Conservation (phyloP, 2,797 vertebrate genomes). For the Sebastes cheni region DNA sequence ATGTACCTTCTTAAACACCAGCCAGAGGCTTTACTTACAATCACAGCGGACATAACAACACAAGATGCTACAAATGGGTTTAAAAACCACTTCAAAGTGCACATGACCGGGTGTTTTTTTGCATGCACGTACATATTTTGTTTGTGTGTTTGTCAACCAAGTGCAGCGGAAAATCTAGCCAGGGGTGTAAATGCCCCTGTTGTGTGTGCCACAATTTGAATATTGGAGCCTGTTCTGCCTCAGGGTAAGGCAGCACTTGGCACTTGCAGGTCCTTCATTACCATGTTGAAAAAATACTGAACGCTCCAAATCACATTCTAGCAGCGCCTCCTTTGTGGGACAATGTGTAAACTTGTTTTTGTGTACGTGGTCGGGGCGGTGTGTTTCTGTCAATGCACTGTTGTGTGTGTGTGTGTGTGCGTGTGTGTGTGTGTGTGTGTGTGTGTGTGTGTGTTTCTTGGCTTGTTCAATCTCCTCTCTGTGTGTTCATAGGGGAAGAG, state of each 20-base stretch:
- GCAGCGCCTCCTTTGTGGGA: conserved; percentile 4
- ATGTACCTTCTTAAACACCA: conserved; percentile 2
- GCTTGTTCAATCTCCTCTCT: conserved; percentile 5
- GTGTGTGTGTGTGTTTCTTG: neutral
- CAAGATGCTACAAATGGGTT: neutral
- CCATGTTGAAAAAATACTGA: conserved; percentile 43
- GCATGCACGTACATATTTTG: neutral
- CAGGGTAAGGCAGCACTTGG: conserved; percentile 38
- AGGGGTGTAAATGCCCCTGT: conserved; percentile 20
- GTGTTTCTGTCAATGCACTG: neutral
- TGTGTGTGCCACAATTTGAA: conserved; percentile 40
- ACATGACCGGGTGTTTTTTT: neutral
- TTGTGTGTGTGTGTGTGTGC: neutral
- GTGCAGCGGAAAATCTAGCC: conserved; percentile 10
- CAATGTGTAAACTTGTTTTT: neutral
- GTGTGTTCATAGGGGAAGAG: conserved; percentile 11
- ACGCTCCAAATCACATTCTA: conserved; percentile 22
- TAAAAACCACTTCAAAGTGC: conserved; percentile 13
- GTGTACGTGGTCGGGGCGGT: neutral
- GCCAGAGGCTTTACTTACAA: conserved; percentile 1
- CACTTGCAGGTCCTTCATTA: conserved; percentile 47
- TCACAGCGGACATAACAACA: neutral
- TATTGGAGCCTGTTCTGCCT: conserved; percentile 32
- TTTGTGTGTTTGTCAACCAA: conserved; percentile 18
- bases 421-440: neutral